Evolutionary conservation across 2,113 vertebrate genomes (phyloP), one percentile per base, ranked within the genome.

Genomic region (Prunella himalayana): DNA sequence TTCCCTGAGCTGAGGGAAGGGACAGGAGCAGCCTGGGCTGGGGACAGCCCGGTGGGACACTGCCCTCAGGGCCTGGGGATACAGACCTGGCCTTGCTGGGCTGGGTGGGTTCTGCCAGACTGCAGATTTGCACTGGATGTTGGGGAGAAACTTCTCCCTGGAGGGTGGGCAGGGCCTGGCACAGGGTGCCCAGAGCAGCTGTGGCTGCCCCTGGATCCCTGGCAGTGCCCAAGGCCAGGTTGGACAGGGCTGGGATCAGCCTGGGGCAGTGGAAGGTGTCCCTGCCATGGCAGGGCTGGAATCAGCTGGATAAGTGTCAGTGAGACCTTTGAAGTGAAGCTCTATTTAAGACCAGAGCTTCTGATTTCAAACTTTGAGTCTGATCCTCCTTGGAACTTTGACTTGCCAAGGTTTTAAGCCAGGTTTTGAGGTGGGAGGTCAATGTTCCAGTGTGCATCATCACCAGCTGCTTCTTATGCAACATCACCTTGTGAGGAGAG

Each of bases 401-500:
- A 10, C 73, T 39, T 15, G 61, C 82, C 82, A 24, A 30, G 60
- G 25, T n/a, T 54, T 39, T 23, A 27, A 54, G 39, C 27, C 23
- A 15, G 61, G 14, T 24, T 59, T 82, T 78, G 33, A 33, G 42
- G 60, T 2, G 2, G 7, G n/a, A 56, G 18, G 37, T 70, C 33
- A 39, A 3, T 1, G 13, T 59, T 72, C n/a, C 8, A 1, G 47
- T 27, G 0, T 1, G 17, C 20, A 5, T 35, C 4, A 2, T 8
- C 22, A 1, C 14, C 33, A n/a, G 42, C 50, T 59, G 6, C 66
- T 35, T 37, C 51, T 71, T 22, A 0, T 0, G 2, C 28, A 16
- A 4, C 15, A 4, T 13, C 53, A 2, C 10, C 47, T 27, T 5
- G 7, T 28, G 13, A 9, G 80, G 64, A 66, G 95, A 75, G 24